Evolutionary conservation across 2,888 invertebrate genomes (phyloP).

Genomic region (Eristalis arbustorum): DNA sequence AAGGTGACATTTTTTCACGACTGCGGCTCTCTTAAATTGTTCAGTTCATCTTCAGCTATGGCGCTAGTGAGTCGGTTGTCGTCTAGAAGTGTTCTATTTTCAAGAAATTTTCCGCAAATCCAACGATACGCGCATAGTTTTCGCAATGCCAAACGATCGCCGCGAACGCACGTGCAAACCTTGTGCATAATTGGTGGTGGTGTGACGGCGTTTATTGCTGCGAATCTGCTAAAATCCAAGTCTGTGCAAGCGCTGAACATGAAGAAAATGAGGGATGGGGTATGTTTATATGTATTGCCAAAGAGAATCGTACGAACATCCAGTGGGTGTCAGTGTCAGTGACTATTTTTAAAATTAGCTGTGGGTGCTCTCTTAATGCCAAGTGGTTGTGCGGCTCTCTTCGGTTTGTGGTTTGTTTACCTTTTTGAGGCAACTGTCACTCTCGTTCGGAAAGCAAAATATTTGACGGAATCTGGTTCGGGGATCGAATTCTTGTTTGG

Average conservation of each 20-base stretch:
- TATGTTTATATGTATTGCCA: constrained; percentile 15
- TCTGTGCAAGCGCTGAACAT: constrained; percentile 82
- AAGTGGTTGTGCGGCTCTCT: background rate
- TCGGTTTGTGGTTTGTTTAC: constrained; percentile 48
- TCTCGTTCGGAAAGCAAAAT: background rate
- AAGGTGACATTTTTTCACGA: constrained; percentile 25
- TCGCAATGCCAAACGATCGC: constrained; percentile 68
- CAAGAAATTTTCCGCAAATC: constrained; percentile 73
- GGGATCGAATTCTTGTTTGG: background rate
- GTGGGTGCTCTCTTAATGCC: background rate
- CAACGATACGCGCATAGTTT: constrained; percentile 74
- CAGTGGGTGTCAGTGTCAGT: constrained; percentile 55
- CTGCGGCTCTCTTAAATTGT: constrained; percentile 54
- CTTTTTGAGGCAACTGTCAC: constrained; percentile 29
- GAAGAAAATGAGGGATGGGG: constrained; percentile 76
- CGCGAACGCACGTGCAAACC: constrained; percentile 72
- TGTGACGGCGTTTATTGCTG: constrained; percentile 79
- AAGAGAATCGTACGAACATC: constrained; percentile 27
- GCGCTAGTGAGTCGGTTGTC: constrained; percentile 75
- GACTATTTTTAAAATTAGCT: constrained; percentile 38
- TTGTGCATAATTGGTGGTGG: constrained; percentile 80
- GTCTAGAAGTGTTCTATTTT: constrained; percentile 72
- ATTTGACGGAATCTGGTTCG: background rate
- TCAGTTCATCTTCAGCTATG: constrained; percentile 74
- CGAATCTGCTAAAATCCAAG: constrained; percentile 78